Base-by-base conservation (phyloP, 2,888 invertebrate genomes). In the Cheilosia scutellata region DNA sequence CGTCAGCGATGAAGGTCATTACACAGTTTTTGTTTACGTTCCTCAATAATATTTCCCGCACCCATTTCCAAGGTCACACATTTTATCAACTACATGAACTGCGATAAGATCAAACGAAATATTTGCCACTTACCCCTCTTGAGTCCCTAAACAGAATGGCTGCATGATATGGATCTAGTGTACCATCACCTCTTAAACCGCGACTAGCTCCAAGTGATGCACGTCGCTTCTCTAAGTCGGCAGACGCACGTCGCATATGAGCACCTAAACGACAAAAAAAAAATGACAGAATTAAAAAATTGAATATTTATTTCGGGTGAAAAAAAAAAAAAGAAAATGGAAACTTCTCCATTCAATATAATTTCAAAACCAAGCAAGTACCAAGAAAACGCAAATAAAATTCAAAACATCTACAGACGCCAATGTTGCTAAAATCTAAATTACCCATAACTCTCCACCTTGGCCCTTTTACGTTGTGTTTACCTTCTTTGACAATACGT, bases 131-230 rank as follows among this genome's bases (percentile, higher is more conserved):
- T 92, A 97, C 97, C 94, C 97, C 97, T 93, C 97, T 94, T n/a
- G 97, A 96, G 93, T 98, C 97, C 89, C 97, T 94, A 93, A 98
- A 98, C 87, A 98, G 94, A 89, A 98, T 97, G 89, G 98, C 97
- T 66, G 97, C 97, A 93, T 97, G 97, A 89, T 96, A 95, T 20
- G 97, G 97, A 93, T 98, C 97, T 88, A 97, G 92, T 89, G 95
- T 95, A 68, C 96, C 96, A 91, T 97, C 97, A 42, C 92, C 90
- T 87, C 93, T 90, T 87, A 92, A 89, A 68, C 92, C 93, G 79
- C 93, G 90, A 68, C 94, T 93, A 71, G 94, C 93, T 82, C 97
- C 97, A 84, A 97, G 93, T 4, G 97, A 97, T 82, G 96, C 95
- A 87, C 97, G 94, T 88, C 97, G 94, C 89, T 95, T 94, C 89